A percentile compares a stretch with the other conserved stretches of the same genome.
Evolutionary conservation across 1,140 invertebrate species (phyloP).

Genomic region (Armadillidium nasatum): DNA sequence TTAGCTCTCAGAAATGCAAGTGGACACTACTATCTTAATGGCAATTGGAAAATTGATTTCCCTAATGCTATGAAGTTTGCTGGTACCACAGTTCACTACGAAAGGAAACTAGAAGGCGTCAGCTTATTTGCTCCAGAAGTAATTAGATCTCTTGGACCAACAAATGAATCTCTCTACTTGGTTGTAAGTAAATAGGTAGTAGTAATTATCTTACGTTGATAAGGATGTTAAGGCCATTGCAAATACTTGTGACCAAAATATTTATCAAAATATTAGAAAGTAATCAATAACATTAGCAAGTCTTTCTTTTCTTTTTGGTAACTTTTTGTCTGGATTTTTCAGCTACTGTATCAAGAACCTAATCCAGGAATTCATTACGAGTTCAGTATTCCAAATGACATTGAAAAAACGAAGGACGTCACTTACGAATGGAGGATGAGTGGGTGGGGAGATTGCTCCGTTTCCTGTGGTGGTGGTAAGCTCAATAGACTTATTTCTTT

Average conservation of each 20-base stretch:
- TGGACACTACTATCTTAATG: conserved; percentile 85
- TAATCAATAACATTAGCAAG: not conserved
- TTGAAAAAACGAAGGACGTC: not conserved
- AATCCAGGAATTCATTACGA: conserved; percentile 21
- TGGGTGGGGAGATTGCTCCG: conserved; percentile 18
- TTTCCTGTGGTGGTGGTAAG: conserved; percentile 27
- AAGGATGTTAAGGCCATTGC: not conserved
- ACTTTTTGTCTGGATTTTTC: not conserved
- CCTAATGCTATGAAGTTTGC: conserved; percentile 71
- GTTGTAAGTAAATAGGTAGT: conserved; percentile 63
- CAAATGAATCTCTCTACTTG: conserved; percentile 76
- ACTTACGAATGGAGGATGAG: conserved; percentile 26
- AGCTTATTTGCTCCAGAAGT: conserved; percentile 72
- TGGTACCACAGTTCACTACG: conserved; percentile 80
- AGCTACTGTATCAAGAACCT: conserved; percentile 26
- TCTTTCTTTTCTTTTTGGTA: not conserved
- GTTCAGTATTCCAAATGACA: conserved; percentile 14
- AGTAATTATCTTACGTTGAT: too few relatives aligned
- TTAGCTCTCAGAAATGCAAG: conserved; percentile 73
- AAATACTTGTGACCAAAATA: not conserved
- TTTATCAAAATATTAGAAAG: not conserved
- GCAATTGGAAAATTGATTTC: conserved; percentile 88
- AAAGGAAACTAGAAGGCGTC: conserved; percentile 65
- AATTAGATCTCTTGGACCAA: conserved; percentile 76
- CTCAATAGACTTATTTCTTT: not conserved